Percentiles rank a stretch among this genome's conserved stretches.
phyloP scores from a whole-genome alignment of 23 tunicate species.

The Ascidia mentula region DNA sequence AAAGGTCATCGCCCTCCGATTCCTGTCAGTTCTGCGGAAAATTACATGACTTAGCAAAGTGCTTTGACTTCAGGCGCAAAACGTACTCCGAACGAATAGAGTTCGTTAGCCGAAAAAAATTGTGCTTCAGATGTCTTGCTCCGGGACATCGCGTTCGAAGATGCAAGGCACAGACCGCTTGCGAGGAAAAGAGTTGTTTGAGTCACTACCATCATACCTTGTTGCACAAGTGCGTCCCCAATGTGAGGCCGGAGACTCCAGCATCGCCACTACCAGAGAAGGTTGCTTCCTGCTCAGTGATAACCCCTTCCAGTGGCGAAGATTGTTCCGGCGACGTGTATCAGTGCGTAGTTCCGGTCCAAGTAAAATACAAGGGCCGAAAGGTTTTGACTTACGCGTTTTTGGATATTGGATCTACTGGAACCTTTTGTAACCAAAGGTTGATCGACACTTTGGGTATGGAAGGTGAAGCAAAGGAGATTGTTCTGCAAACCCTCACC shows the following conservation, averaged over 20 bases:
- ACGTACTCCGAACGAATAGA: not conserved
- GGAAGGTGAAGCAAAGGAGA: not conserved
- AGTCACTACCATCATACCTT: not conserved
- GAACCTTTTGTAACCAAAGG: constrained; percentile 9
- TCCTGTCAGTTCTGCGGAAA: not conserved
- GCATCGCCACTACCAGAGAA: not conserved
- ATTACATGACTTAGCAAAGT: not conserved
- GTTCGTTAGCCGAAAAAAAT: not conserved
- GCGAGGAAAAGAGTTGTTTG: not conserved
- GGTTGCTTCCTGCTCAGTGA: not conserved
- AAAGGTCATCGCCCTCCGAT: not conserved
- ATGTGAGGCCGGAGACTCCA: not conserved
- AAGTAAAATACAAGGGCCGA: not conserved
- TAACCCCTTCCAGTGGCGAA: not conserved
- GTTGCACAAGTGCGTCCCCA: not conserved
- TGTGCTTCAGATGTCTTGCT: constrained; percentile 1
- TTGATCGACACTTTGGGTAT: not conserved
- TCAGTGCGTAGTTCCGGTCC: not conserved
- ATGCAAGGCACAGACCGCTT: not conserved
- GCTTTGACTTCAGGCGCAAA: not conserved
- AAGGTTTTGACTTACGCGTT: constrained; percentile 3
- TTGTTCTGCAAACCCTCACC: not conserved
- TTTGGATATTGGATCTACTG: constrained; percentile 10
- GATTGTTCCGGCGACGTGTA: not conserved
- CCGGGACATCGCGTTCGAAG: not conserved